Base-by-base conservation (phyloP, 2,888 invertebrate species). In the Carcina quercana region DNA sequence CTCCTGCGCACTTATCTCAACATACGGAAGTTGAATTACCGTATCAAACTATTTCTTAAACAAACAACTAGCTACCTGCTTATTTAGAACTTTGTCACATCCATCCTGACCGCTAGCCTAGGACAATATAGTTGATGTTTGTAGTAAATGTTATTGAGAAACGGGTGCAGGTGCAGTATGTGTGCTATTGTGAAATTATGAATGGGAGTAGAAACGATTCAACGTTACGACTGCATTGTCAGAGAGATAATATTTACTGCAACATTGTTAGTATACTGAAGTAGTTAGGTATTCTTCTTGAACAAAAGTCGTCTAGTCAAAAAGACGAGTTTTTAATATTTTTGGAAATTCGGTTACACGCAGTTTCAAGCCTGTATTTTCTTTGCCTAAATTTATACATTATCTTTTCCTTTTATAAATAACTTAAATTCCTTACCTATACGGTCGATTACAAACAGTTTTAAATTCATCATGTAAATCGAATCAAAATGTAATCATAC, bases 21-120 rank as follows among this genome's bases (percentile, higher is more conserved):
- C 53, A 52, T 50, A 55, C 68, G 74, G 74, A 76, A 73, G 75
- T 75, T 69, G 69, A 53, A 69, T 68, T 62, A 70, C 60, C 57
- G 47, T 70, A 69, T 71, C 67, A 53, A 64, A 62, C 52, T 65
- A 67, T 74, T 65, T 65, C 65, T 68, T 64, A 45, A 50, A 38
- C 60, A 69, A 68, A 72, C 70, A 67, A 48, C 45, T 53, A n/a
- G 37, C 53, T n/a, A 52, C 40, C 34, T 43, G 6, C 20, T 15
- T n/a, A 24, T 44, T 42, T 53, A 45, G 47, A 53, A 48, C 61
- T 43, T 58, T 63, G 62, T 65, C 63, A 47, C 41, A 56, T 35
- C 51, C 32, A 48, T 29, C 15, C 28, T 37, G 27, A 26, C 30
- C 11, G 11, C 36, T 25, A 31, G 30, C 25, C 34, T 43, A 3